These are phyloP conservation scores for Whitmania pigra DNA, from an alignment of 1,140 invertebrate species.

Conservation along the genomic window DNA sequence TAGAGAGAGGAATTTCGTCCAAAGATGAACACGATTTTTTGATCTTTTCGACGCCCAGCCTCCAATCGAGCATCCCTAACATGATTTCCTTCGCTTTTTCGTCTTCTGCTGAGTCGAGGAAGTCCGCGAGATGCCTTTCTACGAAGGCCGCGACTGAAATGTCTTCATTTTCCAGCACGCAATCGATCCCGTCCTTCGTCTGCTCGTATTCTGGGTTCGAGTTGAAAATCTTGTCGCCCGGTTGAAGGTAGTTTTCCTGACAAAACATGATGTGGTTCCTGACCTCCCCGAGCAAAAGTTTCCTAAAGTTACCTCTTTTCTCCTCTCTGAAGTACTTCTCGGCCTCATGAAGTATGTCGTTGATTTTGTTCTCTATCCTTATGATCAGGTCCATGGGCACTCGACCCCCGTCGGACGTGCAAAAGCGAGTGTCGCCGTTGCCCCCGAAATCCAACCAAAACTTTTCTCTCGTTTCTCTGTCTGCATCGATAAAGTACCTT, in stretches of 20 bases:
- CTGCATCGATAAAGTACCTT: too few relatives aligned
- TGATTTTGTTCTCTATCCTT: too few relatives aligned
- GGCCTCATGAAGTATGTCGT: too few relatives aligned
- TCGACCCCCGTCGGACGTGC: too few relatives aligned
- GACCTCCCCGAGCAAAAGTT: too few relatives aligned
- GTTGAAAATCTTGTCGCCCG: constrained; percentile 17
- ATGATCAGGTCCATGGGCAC: too few relatives aligned
- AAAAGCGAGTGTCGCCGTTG: too few relatives aligned
- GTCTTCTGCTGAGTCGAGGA: constrained; percentile 23
- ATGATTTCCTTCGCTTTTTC: constrained; percentile 33
- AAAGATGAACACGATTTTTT: constrained; percentile 53
- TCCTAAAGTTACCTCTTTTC: too few relatives aligned
- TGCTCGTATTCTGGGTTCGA: background rate
- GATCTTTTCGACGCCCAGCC: constrained; percentile 50
- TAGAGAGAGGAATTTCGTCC: constrained; percentile 43
- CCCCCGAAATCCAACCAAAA: too few relatives aligned
- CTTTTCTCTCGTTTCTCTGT: too few relatives aligned
- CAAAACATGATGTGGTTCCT: background rate
- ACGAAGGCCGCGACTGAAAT: constrained; percentile 16
- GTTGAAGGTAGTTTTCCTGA: constrained; percentile 11
- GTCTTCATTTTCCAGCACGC: constrained; percentile 20
- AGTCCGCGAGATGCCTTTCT: constrained; percentile 17
- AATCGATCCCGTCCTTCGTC: background rate
- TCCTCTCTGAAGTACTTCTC: too few relatives aligned
- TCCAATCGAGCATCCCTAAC: constrained; percentile 52